Evolutionary conservation across 1,140 invertebrate genomes (phyloP).

Genomic region (Eueides isabella): DNA sequence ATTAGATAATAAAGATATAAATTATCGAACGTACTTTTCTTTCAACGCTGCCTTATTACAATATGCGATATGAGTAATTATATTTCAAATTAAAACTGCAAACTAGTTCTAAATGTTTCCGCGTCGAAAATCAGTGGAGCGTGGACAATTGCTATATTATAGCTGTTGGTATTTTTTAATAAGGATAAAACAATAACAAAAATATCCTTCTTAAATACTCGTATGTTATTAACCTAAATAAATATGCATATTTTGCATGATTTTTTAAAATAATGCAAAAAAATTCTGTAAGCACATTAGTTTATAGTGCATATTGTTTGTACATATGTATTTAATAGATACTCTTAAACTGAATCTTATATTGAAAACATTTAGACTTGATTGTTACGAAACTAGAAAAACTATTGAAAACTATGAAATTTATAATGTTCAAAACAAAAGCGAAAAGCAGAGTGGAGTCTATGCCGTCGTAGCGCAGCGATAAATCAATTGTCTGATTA

Average conservation of each 20-base stretch:
- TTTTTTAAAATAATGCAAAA: not conserved
- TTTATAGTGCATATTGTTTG: too few species aligned
- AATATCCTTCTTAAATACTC: not conserved
- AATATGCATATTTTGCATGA: not conserved
- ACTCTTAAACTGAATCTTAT: too few species aligned
- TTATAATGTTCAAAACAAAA: too few species aligned
- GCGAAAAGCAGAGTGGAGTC: too few species aligned
- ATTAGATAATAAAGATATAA: too few species aligned
- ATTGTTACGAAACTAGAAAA: too few species aligned
- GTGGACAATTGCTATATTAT: constrained; percentile 11
- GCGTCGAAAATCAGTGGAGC: constrained; percentile 11
- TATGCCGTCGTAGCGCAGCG: too few species aligned
- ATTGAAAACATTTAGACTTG: too few species aligned
- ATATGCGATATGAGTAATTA: not conserved
- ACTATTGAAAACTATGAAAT: too few species aligned
- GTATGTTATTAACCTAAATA: not conserved
- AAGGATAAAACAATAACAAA: not conserved
- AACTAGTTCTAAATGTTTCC: constrained; percentile 16
- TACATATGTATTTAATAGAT: too few species aligned
- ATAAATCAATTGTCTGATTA: too few species aligned
- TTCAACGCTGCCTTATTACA: not conserved
- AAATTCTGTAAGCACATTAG: not conserved
- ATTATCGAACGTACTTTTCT: too few species aligned
- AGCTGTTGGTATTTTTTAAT: not conserved
- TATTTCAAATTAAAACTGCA: not conserved